Evolutionary conservation across 2,113 vertebrate species (phyloP).

Genomic region (Lynx canadensis): DNA sequence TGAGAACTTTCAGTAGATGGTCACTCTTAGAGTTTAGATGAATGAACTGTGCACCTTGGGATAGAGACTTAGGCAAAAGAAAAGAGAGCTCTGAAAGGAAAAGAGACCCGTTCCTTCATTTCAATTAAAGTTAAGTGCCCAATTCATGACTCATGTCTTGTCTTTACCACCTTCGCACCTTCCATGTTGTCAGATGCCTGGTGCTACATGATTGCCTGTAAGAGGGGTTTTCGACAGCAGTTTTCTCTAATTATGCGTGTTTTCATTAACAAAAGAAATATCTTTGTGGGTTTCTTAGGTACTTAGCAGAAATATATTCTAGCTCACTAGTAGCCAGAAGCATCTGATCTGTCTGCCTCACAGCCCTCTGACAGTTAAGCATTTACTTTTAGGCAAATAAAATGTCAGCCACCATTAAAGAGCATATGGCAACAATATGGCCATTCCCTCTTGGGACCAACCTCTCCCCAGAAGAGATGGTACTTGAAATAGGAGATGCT

Average conservation of each 20-base stretch:
- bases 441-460: constrained; percentile 60
- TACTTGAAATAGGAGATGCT: constrained; percentile 72
- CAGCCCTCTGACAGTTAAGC: constrained; percentile 71
- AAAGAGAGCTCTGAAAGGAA: not conserved
- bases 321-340: constrained; percentile 70
- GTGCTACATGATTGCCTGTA: not conserved
- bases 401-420: constrained; percentile 77
- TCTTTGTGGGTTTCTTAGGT: constrained; percentile 68
- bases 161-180: not conserved
- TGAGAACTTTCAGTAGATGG: not conserved
- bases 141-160: not conserved
- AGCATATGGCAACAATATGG: constrained; percentile 85
- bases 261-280: constrained; percentile 71
- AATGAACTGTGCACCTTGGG: not conserved
- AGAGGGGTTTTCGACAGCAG: not conserved
- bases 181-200: not conserved
- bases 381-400: constrained; percentile 81
- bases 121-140: not conserved
- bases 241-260: constrained; percentile 53
- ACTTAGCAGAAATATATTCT: constrained; percentile 69
- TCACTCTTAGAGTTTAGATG: not conserved
- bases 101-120: not conserved
- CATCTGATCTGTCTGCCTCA: constrained; percentile 78
- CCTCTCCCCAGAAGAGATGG: constrained; percentile 79
- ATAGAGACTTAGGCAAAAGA: not conserved